Conservation (phyloP, 92 coral and sea anemone genomes). For the Zoanthus solanderi region DNA sequence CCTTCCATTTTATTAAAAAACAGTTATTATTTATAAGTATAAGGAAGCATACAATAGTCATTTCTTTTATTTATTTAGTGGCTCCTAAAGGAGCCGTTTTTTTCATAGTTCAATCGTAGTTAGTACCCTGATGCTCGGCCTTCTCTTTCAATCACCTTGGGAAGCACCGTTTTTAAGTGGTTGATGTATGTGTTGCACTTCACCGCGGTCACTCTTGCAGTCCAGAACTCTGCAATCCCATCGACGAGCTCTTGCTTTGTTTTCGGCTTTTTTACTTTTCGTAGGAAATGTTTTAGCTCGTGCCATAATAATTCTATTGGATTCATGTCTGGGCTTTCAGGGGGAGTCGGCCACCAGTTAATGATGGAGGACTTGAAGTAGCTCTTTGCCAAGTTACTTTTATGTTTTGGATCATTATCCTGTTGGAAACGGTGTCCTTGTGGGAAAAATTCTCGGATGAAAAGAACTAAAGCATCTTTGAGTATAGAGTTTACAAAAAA, state of each 20-base stretch:
- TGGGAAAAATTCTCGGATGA: conserved; percentile 21
- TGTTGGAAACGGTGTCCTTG: conserved; percentile 35
- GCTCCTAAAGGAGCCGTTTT: too few relatives aligned
- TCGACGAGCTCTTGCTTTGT: conserved; percentile 38
- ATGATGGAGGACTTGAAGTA: neutral
- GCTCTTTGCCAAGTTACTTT: conserved; percentile 14
- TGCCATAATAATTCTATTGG: conserved; percentile 21
- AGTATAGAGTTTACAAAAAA: conserved; percentile 42
- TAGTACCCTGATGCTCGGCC: too few relatives aligned
- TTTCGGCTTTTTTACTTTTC: conserved; percentile 46
- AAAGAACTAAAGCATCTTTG: conserved; percentile 24
- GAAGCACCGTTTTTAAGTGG: conserved; percentile 34
- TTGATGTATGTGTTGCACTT: conserved; percentile 34
- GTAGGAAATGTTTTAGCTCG: conserved; percentile 48
- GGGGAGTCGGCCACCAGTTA: conserved; percentile 58
- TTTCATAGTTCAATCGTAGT: too few relatives aligned
- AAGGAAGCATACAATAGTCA: too few relatives aligned
- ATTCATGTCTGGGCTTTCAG: conserved; percentile 46
- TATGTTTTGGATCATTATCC: conserved; percentile 47
- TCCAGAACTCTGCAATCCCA: conserved; percentile 47
- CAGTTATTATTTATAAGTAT: too few relatives aligned
- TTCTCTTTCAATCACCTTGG: neutral
- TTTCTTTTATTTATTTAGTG: too few relatives aligned
- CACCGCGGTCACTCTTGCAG: conserved; percentile 2
- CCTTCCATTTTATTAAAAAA: too few relatives aligned